Conservation (phyloP, 2,888 invertebrate genomes). For the Ochropleura leucogaster region DNA sequence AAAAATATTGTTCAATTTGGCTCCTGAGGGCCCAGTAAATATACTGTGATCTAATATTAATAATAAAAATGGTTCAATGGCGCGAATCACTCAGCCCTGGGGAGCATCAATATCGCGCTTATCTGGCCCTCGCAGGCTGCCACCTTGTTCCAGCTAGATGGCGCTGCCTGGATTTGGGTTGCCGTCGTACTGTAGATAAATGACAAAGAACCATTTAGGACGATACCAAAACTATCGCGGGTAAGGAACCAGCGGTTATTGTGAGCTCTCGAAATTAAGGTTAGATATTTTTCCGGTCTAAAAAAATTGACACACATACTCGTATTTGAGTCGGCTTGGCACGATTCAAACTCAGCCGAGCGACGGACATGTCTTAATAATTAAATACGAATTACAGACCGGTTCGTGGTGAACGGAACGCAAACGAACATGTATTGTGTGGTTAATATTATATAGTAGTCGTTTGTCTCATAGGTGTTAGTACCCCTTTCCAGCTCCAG, state of each 20-base stretch:
- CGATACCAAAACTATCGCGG: not conserved
- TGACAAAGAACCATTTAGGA: conserved; percentile 14
- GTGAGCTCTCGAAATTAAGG: not conserved
- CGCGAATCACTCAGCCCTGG: conserved; percentile 72
- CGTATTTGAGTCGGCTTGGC: not conserved
- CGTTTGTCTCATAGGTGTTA: not conserved
- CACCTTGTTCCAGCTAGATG: conserved; percentile 53
- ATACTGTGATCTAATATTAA: conserved; percentile 66
- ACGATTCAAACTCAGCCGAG: not conserved
- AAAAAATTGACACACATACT: not conserved
- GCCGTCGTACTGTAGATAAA: not conserved
- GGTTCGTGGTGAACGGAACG: not conserved
- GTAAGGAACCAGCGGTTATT: not conserved
- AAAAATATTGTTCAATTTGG: conserved; percentile 65
- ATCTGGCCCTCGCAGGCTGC: conserved; percentile 67
- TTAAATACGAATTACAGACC: not conserved
- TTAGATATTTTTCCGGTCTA: not conserved
- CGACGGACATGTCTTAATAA: not conserved
- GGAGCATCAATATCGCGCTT: conserved; percentile 76
- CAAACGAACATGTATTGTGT: not conserved
- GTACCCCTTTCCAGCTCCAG: not conserved
- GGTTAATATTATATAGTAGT: not conserved
- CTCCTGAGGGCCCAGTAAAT: conserved; percentile 61
- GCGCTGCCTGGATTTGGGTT: conserved; percentile 40
- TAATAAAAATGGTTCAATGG: conserved; percentile 72